A percentile compares a stretch with the other conserved stretches of the same genome.
Evolutionary conservation across 2,113 vertebrate species (phyloP).

Genomic region (Antechinus stuartii): DNA sequence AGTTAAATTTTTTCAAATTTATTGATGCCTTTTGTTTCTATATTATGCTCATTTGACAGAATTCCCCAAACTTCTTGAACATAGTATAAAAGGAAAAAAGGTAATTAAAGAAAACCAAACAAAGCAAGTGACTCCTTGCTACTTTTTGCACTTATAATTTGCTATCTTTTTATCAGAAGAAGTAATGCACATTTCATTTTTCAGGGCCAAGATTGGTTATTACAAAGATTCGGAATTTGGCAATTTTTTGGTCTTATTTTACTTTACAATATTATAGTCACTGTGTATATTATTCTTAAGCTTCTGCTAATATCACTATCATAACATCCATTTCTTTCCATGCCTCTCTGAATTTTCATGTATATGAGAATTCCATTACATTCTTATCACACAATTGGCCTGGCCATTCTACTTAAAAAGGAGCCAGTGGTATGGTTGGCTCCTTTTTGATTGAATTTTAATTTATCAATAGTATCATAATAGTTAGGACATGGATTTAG

Average conservation of each 20-base stretch:
- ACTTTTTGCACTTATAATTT: not conserved
- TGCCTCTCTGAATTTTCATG: not conserved
- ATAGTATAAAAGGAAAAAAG: not conserved
- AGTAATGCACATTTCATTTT: not conserved
- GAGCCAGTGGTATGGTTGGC: not conserved
- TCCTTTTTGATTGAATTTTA: not conserved
- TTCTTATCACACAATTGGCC: not conserved
- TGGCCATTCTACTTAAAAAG: not conserved
- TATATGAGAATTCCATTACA: not conserved
- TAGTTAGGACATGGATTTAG: not conserved
- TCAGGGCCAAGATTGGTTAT: not conserved
- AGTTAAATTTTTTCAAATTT: not conserved
- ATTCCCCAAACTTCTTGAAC: not conserved
- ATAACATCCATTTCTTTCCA: not conserved
- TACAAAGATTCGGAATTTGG: not conserved
- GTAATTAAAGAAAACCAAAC: not conserved
- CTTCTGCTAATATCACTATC: not conserved
- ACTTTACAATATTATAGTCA: not conserved
- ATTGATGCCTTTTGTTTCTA: not conserved
- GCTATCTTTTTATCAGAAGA: not conserved
- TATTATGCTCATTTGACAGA: not conserved
- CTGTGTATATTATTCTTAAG: not conserved
- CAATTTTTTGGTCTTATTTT: not conserved
- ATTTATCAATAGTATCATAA: not conserved
- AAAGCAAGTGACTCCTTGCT: not conserved